Base-by-base conservation (phyloP, 2,888 invertebrate species). In the Prosopocoilus inquinatus region DNA sequence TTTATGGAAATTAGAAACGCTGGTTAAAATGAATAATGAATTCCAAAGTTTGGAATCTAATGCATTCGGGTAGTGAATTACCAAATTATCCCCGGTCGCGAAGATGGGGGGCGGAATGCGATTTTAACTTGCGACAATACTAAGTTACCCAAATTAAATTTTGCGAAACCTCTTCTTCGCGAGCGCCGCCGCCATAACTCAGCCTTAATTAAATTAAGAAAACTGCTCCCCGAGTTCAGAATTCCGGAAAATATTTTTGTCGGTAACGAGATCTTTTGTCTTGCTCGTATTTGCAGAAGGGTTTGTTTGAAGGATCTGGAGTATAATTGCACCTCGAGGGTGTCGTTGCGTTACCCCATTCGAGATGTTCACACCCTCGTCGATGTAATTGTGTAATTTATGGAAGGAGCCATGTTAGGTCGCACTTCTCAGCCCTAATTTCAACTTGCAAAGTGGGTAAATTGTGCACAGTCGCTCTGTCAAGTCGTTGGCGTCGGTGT, bases 91-190 rank as follows among this genome's bases (percentile, higher is more conserved):
- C 53, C 53, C 58, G 52, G 62, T 58, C 57, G 67, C 69, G 61
- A 66, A 58, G 62, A 62, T 61, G 56, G 64, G 36, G 53, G 44
- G 28, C 5, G 47, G 33, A 33, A 39, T 20, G 39, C 68, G 70
- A 70, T 71, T 71, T 70, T 67, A 71, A 69, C 67, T 71, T 67
- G 72, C 66, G 73, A 74, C 74, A 73, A 72, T 72, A 70, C 71
- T 70, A 71, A 72, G 70, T 72, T 73, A 69, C 67, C 72, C 69
- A 72, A 73, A 74, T 74, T 74, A 73, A 74, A 73, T 72, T 72
- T 72, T 67, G 64, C 68, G 66, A 67, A 71, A 70, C 69, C 68
- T 65, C 68, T 68, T 62, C 66, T 63, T 62, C 62, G 55, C 61
- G 63, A 41, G 36, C 62, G 55, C 55, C 62, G 55, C 55, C 55